Percentiles rank a stretch among this genome's conserved stretches.
phyloP scores from a whole-genome alignment of 2,888 invertebrate genomes.

The Apodemia arnacis region DNA sequence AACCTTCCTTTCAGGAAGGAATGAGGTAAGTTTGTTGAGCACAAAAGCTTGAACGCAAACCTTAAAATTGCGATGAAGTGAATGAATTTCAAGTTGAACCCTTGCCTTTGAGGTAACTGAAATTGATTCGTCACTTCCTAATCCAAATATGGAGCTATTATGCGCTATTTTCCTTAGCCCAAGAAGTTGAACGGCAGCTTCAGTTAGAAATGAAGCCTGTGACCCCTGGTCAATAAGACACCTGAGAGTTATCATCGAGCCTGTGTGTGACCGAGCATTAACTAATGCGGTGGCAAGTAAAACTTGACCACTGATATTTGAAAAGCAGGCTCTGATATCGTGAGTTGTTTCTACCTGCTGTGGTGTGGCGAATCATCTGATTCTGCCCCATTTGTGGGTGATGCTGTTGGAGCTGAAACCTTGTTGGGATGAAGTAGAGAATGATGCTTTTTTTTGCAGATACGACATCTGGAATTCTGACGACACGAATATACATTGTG shows the following conservation, averaged over 20 bases:
- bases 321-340: constrained; percentile 35
- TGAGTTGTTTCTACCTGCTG: too few relatives aligned
- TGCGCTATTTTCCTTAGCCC: constrained; percentile 57
- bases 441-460: constrained; percentile 76
- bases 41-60: constrained; percentile 62
- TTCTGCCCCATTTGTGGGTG: too few relatives aligned
- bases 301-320: constrained; percentile 40
- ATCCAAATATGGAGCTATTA: constrained; percentile 46
- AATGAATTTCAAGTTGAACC: constrained; percentile 59
- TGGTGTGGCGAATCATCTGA: too few relatives aligned
- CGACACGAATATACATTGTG: constrained; percentile 52
- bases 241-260: constrained; percentile 42
- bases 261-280: constrained; percentile 50
- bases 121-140: constrained; percentile 36
- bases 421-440: constrained; percentile 67
- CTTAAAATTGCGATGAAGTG: constrained; percentile 49
- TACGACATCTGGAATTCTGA: constrained; percentile 46
- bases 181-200: constrained; percentile 61
- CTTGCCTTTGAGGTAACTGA: constrained; percentile 38
- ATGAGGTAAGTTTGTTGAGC: constrained; percentile 48
- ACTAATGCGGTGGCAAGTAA: constrained; percentile 73
- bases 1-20: constrained; percentile 49
- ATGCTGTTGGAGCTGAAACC: constrained; percentile 2
- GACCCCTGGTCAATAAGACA: constrained; percentile 81
- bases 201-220: constrained; percentile 80